Evolutionary conservation across 2,113 vertebrate genomes (phyloP).

Genomic region (Oenanthe oenanthe): DNA sequence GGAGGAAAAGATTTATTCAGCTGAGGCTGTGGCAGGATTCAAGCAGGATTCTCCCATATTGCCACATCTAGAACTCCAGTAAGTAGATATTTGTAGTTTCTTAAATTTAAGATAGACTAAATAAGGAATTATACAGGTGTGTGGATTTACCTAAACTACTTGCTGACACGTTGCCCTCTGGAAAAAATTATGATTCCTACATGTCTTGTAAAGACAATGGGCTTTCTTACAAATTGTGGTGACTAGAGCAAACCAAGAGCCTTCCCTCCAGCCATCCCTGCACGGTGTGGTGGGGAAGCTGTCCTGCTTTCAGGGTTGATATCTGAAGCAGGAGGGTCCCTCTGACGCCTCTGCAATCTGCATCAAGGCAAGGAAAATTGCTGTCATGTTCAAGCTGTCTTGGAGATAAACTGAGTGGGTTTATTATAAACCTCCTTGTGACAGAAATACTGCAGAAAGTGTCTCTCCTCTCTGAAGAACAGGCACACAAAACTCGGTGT

Average conservation of each 20-base stretch:
- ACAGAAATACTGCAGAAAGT: not conserved
- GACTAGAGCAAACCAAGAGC: not conserved
- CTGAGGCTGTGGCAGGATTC: not conserved
- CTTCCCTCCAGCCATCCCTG: not conserved
- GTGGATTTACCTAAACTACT: not conserved
- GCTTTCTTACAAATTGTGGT: not conserved
- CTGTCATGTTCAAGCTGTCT: not conserved
- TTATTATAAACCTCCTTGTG: not conserved
- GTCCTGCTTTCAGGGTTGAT: not conserved
- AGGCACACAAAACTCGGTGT: not conserved
- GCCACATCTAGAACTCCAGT: fast-evolving
- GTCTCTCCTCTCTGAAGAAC: not conserved
- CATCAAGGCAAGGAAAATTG: not conserved
- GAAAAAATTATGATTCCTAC: not conserved
- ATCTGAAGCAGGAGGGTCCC: not conserved
- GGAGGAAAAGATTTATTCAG: not conserved
- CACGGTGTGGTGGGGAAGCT: not conserved
- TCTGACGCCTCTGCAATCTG: not conserved
- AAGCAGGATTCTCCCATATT: not conserved
- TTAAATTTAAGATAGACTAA: not conserved
- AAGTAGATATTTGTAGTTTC: not conserved
- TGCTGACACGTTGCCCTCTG: not conserved
- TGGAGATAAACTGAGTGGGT: not conserved
- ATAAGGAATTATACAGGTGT: not conserved
- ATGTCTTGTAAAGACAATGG: not conserved